Percentiles rank a stretch among this genome's conserved stretches.
These are phyloP conservation scores for Megaustenia siamemsis DNA, from an alignment of 2,888 invertebrate species.

Conservation along the genomic window DNA sequence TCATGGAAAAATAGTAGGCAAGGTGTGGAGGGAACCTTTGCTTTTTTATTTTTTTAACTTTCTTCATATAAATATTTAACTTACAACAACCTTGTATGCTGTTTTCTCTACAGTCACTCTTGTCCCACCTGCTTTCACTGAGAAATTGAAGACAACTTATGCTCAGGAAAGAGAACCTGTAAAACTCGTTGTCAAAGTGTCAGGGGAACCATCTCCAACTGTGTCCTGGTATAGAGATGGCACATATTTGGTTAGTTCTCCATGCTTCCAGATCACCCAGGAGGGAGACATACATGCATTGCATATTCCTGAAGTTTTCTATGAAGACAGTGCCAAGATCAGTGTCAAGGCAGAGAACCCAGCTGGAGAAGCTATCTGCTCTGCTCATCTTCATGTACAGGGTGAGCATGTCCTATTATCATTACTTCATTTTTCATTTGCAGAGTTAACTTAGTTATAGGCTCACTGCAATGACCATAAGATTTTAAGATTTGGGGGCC, in stretches of 20 bases:
- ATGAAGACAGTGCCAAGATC: conserved; percentile 80
- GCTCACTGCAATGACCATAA: too few relatives aligned
- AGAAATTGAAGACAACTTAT: conserved; percentile 87
- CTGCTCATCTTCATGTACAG: conserved; percentile 87
- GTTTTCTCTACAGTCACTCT: conserved; percentile 84
- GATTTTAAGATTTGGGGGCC: too few relatives aligned
- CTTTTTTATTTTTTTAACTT: too few relatives aligned
- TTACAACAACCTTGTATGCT: too few relatives aligned
- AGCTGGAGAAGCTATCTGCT: conserved; percentile 83
- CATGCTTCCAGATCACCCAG: conserved; percentile 80
- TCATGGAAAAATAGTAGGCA: too few relatives aligned
- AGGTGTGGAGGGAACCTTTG: too few relatives aligned
- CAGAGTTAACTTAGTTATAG: too few relatives aligned
- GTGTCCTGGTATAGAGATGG: conserved; percentile 80
- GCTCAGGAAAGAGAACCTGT: conserved; percentile 81
- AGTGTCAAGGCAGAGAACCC: conserved; percentile 78
- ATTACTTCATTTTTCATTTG: too few relatives aligned
- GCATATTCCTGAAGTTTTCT: conserved; percentile 85
- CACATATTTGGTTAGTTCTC: conserved; percentile 80
- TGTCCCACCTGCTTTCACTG: conserved; percentile 89
- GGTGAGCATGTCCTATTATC: conserved; percentile 72
- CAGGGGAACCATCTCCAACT: conserved; percentile 76
- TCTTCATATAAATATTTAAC: too few relatives aligned
- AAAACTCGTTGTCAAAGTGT: conserved; percentile 75
- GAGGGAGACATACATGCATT: conserved; percentile 85